These are phyloP conservation scores for Jacana jacana DNA, from an alignment of 2,113 vertebrate species.

Conservation along the genomic window DNA sequence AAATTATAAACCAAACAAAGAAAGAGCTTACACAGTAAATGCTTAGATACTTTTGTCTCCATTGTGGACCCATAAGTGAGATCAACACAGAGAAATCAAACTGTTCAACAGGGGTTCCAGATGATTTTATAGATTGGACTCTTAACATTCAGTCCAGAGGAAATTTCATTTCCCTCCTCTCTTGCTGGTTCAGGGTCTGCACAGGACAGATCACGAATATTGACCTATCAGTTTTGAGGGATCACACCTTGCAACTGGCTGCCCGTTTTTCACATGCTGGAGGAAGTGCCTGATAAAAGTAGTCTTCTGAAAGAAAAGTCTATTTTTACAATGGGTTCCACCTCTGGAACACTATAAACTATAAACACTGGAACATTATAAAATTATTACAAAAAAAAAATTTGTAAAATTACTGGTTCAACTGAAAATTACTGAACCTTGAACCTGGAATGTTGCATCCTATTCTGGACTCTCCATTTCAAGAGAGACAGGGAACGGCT, in stretches of 20 bases:
- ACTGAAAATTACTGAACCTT: not conserved
- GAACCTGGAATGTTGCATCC: not conserved
- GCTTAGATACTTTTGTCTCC: not conserved
- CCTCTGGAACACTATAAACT: not conserved
- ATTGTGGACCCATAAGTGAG: not conserved
- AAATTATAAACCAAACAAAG: not conserved
- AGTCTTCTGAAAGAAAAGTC: not conserved
- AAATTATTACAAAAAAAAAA: no score
- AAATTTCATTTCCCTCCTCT: not conserved
- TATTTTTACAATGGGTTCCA: not conserved
- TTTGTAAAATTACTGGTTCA: not conserved
- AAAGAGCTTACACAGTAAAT: not conserved
- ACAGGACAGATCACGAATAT: not conserved
- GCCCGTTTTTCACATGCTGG: not conserved
- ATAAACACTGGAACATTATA: no score
- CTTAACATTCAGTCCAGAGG: not conserved
- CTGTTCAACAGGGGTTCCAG: not conserved
- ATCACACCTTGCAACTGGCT: not conserved
- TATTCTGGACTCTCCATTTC: no score
- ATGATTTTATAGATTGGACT: not conserved
- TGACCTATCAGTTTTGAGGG: not conserved
- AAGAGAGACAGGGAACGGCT: no score
- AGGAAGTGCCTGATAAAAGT: not conserved
- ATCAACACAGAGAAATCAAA: not conserved
- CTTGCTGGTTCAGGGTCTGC: not conserved